These are phyloP conservation scores for Hylia prasina DNA, from an alignment of 2,113 vertebrate genomes.

Conservation along the genomic window DNA sequence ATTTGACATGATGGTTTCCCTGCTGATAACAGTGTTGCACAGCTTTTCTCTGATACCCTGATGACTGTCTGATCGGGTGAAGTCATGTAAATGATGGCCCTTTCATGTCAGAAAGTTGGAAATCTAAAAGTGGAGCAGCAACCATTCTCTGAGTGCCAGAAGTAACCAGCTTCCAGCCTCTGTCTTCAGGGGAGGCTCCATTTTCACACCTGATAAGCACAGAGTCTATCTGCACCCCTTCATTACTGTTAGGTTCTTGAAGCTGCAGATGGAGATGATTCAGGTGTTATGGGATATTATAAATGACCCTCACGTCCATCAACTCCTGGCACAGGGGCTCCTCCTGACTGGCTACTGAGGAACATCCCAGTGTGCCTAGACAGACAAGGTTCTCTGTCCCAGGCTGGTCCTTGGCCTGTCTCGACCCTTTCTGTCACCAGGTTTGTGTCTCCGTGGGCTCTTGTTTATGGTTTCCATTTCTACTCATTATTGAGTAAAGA, in stretches of 20 bases:
- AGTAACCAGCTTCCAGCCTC: not conserved
- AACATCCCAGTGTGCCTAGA: not conserved
- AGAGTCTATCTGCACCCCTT: not conserved
- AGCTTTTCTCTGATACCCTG: not conserved
- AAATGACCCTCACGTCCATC: not conserved
- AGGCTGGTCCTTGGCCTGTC: not conserved
- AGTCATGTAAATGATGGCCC: not conserved
- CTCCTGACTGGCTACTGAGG: not conserved
- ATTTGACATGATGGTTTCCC: not conserved
- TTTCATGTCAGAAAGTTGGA: not conserved
- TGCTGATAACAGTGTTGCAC: not conserved
- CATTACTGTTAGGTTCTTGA: not conserved
- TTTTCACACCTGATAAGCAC: not conserved
- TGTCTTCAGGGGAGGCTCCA: not conserved
- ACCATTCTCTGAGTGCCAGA: not conserved
- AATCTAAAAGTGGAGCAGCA: not conserved
- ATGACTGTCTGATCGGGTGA: not conserved
- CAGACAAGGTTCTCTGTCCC: not conserved
- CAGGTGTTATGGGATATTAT: not conserved
- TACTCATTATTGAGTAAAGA: not conserved
- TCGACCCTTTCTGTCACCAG: not conserved
- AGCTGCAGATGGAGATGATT: not conserved
- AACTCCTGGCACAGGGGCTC: not conserved
- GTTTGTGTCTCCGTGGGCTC: not conserved
- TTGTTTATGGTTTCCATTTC: not conserved